A percentile compares a stretch with the other conserved stretches of the same genome.
phyloP scores from a whole-genome alignment of 2,797 vertebrate species.

The Cryptoblepharus egeriae region DNA sequence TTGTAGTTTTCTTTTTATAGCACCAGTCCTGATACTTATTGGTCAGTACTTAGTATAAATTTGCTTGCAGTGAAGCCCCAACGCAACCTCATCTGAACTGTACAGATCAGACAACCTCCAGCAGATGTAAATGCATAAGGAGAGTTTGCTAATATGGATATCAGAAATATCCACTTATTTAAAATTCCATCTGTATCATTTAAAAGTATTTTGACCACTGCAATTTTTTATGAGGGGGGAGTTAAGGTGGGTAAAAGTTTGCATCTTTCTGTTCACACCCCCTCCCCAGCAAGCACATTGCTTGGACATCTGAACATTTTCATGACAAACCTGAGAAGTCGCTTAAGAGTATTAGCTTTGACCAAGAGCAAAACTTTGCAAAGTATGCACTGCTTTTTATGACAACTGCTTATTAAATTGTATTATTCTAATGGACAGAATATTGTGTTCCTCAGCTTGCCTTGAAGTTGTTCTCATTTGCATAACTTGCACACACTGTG shows the following conservation, averaged over 20 bases:
- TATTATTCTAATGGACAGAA: constrained; percentile 80
- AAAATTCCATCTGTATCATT: too few relatives aligned
- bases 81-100: background rate
- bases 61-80: background rate
- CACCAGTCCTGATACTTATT: too few relatives aligned
- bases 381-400: constrained; percentile 46
- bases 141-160: background rate
- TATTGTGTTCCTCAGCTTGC: constrained; percentile 78
- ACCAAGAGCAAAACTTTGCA: constrained; percentile 14
- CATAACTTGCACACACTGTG: constrained; percentile 67
- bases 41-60: too few relatives aligned
- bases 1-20: too few relatives aligned
- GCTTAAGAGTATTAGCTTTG: constrained; percentile 41
- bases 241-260: background rate
- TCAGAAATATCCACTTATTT: background rate
- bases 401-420: constrained; percentile 81
- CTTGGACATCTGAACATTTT: background rate
- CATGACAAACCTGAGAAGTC: constrained; percentile 7
- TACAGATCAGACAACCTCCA: background rate
- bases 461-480: constrained; percentile 76
- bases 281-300: background rate
- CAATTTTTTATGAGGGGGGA: background rate
- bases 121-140: background rate
- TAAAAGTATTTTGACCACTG: background rate
- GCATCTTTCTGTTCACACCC: background rate